These are phyloP conservation scores for Diaperis boleti DNA, from an alignment of 2,888 invertebrate genomes.

Conservation along the genomic window DNA sequence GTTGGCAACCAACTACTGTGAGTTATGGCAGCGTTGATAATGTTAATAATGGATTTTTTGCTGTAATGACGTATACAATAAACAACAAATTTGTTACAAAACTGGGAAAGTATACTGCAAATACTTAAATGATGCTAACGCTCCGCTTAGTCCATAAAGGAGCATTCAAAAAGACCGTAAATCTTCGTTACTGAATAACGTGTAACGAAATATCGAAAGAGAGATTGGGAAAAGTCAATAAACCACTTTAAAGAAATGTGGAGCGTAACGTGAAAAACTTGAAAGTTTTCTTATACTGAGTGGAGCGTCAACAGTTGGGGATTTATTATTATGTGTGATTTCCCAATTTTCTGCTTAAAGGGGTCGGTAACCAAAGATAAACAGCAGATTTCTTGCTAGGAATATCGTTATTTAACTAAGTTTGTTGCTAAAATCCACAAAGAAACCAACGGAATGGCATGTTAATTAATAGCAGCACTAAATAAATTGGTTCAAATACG, in stretches of 20 bases:
- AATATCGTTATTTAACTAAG: too few species aligned
- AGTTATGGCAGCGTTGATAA: not conserved
- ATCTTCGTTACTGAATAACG: conserved; percentile 23
- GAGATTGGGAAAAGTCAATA: conserved; percentile 20
- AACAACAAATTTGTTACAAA: not conserved
- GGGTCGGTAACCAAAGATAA: too few species aligned
- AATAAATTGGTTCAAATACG: too few species aligned
- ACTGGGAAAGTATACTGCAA: not conserved
- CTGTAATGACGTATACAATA: not conserved
- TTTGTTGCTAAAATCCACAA: too few species aligned
- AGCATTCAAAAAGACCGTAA: conserved; percentile 10
- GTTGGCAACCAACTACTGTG: not conserved
- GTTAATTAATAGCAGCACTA: too few species aligned
- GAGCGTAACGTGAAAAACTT: not conserved
- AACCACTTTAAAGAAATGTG: conserved; percentile 14
- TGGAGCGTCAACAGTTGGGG: too few species aligned
- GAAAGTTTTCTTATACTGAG: not conserved
- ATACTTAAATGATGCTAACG: not conserved
- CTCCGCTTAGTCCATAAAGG: conserved; percentile 5
- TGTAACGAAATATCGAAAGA: conserved; percentile 9
- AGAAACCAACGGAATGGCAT: too few species aligned
- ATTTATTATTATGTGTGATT: too few species aligned
- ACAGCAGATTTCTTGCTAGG: too few species aligned
- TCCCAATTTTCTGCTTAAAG: too few species aligned
- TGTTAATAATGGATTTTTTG: not conserved